Evolutionary conservation across 2,888 invertebrate species (phyloP), one percentile per base, ranked within the genome.

Genomic region (Nowickia ferox): DNA sequence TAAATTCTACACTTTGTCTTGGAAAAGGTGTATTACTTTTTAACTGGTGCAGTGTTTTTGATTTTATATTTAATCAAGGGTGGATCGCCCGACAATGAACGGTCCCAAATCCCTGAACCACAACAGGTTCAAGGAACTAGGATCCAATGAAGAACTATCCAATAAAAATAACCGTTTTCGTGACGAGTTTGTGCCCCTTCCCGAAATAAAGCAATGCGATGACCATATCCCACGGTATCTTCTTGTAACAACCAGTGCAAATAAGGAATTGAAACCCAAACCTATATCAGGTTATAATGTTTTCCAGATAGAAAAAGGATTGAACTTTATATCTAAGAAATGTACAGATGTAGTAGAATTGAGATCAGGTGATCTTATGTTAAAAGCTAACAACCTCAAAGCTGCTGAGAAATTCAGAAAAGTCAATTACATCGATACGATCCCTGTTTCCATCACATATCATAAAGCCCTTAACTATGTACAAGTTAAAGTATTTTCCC

Each of bases 391-490:
- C 1, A 71, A 79, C 30, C 63, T 71, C 2, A 79, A 71, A 42
- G 63, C 71, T 19, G 71, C 71, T 11, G 79, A 63, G 71, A 78
- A 71, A 63, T 79, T 79, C 19, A 53, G n/a, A 15, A 71, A 79
- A 71, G 51, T 71, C 2, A 44, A 19, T 5, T 19, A 48, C 6
- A 30, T 69, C 4, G 69, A 78, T n/a, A 59, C 42, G 13, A 61
- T 69, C 15, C 79, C 38, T 19, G 69, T 79, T 11, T 15, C 17
- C 53, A 53, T 79, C 3, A 42, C 61, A 15, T 61, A 22, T 1
- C 68, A 79, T 30, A 69, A 57, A 59, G n/a, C 59, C 1, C 40
- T 78, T 8, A 79, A 79, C 30, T 63, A 51, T 6, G 42, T 69
- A 15, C 69, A 79, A 22, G 61, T n/a, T n/a, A n/a, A n/a, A n/a